phyloP scores from a whole-genome alignment of 2,888 invertebrate genomes.

The Julus scandinavius region DNA sequence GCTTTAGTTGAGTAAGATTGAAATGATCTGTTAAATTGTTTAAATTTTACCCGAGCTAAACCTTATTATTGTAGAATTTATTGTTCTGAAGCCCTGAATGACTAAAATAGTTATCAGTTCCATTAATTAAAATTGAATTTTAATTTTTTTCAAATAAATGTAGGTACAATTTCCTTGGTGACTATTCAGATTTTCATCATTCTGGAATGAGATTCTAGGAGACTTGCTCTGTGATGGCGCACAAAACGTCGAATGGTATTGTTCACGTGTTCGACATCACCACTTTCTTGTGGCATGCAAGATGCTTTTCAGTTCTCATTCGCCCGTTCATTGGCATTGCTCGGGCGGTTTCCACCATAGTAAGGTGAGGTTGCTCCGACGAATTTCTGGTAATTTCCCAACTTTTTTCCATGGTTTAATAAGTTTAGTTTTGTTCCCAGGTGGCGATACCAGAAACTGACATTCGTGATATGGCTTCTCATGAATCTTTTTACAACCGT shows the following conservation, averaged over 20 bases:
- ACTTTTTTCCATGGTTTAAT: not conserved
- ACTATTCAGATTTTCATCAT: not conserved
- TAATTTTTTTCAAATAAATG: too few species aligned
- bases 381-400: not conserved
- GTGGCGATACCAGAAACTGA: conserved; percentile 52
- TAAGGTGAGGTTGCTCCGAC: conserved; percentile 43
- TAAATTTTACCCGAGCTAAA: too few species aligned
- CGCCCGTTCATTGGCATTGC: conserved; percentile 50
- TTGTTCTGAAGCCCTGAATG: too few species aligned
- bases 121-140: too few species aligned
- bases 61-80: too few species aligned
- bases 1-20: too few species aligned
- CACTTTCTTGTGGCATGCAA: conserved; percentile 54
- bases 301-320: conserved; percentile 50
- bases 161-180: too few species aligned
- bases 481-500: conserved; percentile 50
- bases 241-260: conserved; percentile 43
- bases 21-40: too few species aligned
- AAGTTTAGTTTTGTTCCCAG: not conserved
- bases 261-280: conserved; percentile 55
- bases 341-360: not conserved
- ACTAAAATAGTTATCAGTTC: too few species aligned
- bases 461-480: conserved; percentile 52
- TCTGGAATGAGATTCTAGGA: not conserved
- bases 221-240: conserved; percentile 18